A percentile compares a stretch with the other conserved stretches of the same genome.
Evolutionary conservation across 2,888 invertebrate species (phyloP).

Genomic region (Panorpa germanica): DNA sequence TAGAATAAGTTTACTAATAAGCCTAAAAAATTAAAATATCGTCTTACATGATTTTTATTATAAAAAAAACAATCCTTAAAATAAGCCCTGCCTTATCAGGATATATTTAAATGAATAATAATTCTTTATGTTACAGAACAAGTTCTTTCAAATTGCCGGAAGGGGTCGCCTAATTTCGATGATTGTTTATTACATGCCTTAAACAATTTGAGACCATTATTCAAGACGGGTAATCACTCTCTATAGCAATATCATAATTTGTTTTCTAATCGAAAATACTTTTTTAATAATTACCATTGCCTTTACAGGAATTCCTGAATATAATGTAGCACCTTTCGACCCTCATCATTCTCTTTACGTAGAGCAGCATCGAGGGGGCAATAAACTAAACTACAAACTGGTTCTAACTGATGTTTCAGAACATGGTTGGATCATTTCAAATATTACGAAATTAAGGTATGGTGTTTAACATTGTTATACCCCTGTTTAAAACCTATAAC

Average conservation of each 20-base stretch:
- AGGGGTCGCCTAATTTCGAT: conserved; percentile 42
- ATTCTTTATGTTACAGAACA: conserved; percentile 23
- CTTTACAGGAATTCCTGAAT: conserved; percentile 44
- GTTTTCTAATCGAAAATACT: not conserved
- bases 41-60: too few species aligned
- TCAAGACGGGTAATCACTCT: conserved; percentile 38
- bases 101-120: too few species aligned
- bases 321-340: conserved; percentile 56
- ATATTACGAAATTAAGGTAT: conserved; percentile 56
- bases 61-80: too few species aligned
- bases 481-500: not conserved
- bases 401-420: conserved; percentile 56
- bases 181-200: conserved; percentile 50
- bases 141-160: conserved; percentile 39
- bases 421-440: conserved; percentile 55
- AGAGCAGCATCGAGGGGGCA: conserved; percentile 37
- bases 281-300: conserved; percentile 2
- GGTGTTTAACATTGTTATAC: conserved; percentile 14
- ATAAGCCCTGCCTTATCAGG: too few species aligned
- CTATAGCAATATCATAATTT: not conserved
- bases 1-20: too few species aligned
- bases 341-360: conserved; percentile 55
- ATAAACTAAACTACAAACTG: conserved; percentile 46
- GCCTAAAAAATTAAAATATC: too few species aligned
- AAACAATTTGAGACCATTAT: conserved; percentile 49